Conservation (phyloP, 2,113 vertebrate species). For the Stomatorhinus ivindoensis region DNA sequence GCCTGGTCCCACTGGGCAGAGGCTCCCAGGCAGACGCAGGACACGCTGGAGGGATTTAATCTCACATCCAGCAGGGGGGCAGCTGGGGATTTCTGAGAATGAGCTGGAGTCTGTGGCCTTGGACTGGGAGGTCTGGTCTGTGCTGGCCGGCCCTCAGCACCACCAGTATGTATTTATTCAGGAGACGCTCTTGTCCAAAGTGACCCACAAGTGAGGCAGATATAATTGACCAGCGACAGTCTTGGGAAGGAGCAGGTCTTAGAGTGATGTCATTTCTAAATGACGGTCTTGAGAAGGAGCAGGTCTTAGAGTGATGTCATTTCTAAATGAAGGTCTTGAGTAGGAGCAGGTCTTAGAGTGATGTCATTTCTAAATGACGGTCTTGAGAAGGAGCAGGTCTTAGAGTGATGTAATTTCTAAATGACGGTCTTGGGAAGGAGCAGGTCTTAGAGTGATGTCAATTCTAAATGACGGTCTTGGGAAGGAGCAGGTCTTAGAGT, state of each 20-base stretch:
- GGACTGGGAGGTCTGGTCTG: neutral
- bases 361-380: no score
- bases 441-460: no score
- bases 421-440: no score
- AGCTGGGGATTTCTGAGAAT: neutral
- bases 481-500: no score
- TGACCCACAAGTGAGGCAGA: neutral
- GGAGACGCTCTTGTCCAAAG: neutral
- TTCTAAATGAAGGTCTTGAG: no score
- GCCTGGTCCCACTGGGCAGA: neutral
- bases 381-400: no score
- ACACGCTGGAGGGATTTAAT: neutral
- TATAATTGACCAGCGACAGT: neutral
- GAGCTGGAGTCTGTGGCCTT: neutral
- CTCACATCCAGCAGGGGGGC: neutral
- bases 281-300: no score
- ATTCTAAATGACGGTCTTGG: no score
- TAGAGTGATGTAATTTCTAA: no score
- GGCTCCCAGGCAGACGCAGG: neutral
- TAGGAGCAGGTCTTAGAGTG: no score
- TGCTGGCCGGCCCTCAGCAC: neutral
- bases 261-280: neutral
- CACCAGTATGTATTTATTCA: neutral
- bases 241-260: no score
- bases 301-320: no score